Percentiles rank a stretch among this genome's conserved stretches.
These are phyloP conservation scores for Donacobius atricapilla DNA, from an alignment of 2,113 vertebrate species.

Conservation along the genomic window DNA sequence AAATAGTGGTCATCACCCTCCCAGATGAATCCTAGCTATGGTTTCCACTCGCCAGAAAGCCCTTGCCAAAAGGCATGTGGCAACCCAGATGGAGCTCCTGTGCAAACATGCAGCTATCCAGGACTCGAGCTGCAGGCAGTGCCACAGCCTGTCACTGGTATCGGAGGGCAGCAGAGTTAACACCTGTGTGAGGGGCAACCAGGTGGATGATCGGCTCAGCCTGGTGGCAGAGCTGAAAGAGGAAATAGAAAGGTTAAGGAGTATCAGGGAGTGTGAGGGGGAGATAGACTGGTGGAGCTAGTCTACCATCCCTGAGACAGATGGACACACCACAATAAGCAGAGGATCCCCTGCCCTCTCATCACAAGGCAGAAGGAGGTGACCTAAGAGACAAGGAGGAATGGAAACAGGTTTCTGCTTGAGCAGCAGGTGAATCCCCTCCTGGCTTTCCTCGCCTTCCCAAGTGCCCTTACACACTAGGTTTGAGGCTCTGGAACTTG, in stretches of 20 bases:
- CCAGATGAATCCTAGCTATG: not conserved
- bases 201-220: not conserved
- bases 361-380: not conserved
- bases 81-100: not conserved
- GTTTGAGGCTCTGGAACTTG: not conserved
- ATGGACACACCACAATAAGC: not conserved
- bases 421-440: not conserved
- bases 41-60: not conserved
- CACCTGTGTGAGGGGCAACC: not conserved
- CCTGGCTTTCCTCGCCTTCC: not conserved
- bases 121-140: not conserved
- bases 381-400: not conserved
- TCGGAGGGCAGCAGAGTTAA: not conserved
- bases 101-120: not conserved
- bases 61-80: not conserved
- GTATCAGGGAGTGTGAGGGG: not conserved
- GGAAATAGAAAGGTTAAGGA: not conserved
- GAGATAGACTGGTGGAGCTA: not conserved
- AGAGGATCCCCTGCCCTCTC: not conserved
- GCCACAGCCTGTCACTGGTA: not conserved
- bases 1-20: not conserved
- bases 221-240: not conserved
- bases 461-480: not conserved
- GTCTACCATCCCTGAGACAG: not conserved
- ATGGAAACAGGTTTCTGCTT: not conserved